Evolutionary conservation across 2,113 vertebrate species (phyloP).

Genomic region (Pteronura brasiliensis): DNA sequence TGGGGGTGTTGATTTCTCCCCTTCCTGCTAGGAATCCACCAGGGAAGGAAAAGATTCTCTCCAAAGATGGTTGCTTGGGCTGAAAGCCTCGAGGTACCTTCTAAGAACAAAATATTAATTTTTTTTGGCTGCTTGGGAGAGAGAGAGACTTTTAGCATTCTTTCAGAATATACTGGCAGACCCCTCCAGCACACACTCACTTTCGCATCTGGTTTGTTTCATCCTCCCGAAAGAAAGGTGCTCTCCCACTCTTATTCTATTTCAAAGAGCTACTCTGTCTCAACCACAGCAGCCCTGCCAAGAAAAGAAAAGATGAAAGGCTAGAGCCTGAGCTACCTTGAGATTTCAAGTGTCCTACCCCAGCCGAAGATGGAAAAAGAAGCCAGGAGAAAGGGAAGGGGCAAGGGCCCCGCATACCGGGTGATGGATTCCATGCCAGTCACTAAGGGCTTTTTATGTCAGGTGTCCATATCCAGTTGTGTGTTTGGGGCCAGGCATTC

Average conservation of each 20-base stretch:
- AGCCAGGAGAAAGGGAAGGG: neutral
- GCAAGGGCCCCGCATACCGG: neutral
- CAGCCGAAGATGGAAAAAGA: neutral
- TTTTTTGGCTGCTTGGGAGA: neutral
- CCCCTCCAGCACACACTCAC: conserved; percentile 17
- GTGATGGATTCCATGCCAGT: neutral
- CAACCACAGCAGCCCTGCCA: conserved; percentile 70
- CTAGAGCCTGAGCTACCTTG: conserved; percentile 48
- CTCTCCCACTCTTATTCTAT: conserved; percentile 53
- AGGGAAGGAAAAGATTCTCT: neutral
- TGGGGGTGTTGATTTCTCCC: conserved; percentile 33
- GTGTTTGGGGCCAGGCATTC: neutral
- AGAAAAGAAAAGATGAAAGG: conserved; percentile 59
- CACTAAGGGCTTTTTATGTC: neutral
- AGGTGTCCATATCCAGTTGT: neutral
- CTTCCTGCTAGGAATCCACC: conserved; percentile 18
- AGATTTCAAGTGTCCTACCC: conserved; percentile 62
- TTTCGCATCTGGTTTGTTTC: conserved; percentile 59
- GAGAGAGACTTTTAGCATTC: conserved; percentile 58
- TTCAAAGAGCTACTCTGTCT: conserved; percentile 76
- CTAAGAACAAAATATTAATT: conserved; percentile 55
- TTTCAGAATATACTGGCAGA: conserved; percentile 16
- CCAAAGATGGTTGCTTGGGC: conserved; percentile 46
- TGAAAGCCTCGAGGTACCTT: conserved; percentile 52
- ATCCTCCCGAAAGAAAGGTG: conserved; percentile 49